phyloP scores from a whole-genome alignment of 2,113 vertebrate species.

The Atherinomorus stipes region DNA sequence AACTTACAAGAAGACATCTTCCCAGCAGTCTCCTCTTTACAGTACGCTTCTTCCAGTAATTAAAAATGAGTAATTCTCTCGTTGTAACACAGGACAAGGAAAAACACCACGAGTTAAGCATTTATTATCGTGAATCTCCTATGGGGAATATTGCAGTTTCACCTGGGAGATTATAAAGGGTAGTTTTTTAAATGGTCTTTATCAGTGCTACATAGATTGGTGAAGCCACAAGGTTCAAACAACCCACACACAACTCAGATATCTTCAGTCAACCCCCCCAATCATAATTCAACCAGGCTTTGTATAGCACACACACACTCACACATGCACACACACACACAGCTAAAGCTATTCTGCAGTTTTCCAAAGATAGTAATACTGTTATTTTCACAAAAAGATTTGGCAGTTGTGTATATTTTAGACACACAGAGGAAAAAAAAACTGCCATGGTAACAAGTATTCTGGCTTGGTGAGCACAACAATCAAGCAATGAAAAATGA shows the following conservation, averaged over 20 bases:
- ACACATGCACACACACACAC: not conserved
- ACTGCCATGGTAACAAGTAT: conserved; percentile 50
- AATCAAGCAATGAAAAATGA: conserved; percentile 13
- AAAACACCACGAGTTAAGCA: not conserved
- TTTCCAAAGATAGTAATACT: conserved; percentile 11
- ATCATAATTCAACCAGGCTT: conserved; percentile 30
- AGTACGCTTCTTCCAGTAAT: not conserved
- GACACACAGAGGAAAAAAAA: conserved; percentile 22
- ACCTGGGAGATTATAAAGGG: conserved; percentile 6
- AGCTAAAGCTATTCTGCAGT: not conserved
- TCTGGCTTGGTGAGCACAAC: not conserved
- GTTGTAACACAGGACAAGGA: not conserved
- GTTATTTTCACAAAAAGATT: not conserved
- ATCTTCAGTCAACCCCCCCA: conserved; percentile 37
- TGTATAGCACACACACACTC: not conserved
- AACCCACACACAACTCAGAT: conserved; percentile 36
- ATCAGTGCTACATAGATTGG: conserved; percentile 24
- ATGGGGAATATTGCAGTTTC: conserved; percentile 15
- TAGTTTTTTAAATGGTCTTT: conserved; percentile 44
- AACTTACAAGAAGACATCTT: conserved; percentile 1
- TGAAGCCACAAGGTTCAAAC: conserved; percentile 44
- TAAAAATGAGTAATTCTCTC: not conserved
- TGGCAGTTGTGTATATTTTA: conserved; percentile 16
- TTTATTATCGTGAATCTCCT: conserved; percentile 10
- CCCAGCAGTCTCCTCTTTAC: not conserved